Evolutionary conservation across 2,888 invertebrate species (phyloP), one percentile per base, ranked within the genome.

Genomic region (Nasonia oneida): DNA sequence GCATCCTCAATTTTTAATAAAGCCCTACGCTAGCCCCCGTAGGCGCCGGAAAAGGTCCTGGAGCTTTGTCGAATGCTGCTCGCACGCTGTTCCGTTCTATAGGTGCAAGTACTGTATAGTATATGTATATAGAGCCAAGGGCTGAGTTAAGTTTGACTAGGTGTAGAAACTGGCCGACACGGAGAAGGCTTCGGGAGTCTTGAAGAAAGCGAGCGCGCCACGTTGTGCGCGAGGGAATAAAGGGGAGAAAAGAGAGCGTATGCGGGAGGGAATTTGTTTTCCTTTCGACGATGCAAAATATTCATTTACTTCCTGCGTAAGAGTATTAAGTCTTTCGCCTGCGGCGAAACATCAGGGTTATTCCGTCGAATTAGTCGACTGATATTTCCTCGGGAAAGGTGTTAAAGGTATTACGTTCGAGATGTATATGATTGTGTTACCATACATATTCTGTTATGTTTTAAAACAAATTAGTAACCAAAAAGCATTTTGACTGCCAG

Each of bases 1-100:
- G 92, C 92, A 91, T 92, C 91, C 91, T 92, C 92, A 92, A 93
- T 93, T 92, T 93, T 93, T 93, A 92, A 93, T 92, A 92, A 92
- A 92, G 91, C 90, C 88, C 83, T 57, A 70, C 42, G 15, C 67
- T 23, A 29, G 29, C 37, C 73, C 70, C 37, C 42, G 64, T 33
- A 29, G 64, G 23, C 67, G 67, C 71, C 71, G 90, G 89, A 87
- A 88, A 87, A 90, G 89, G 89, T 29, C 47, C 89, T 87, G 89
- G 89, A 89, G 89, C 90, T 92, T 92, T 92, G 91, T 91, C 90
- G 90, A 90, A 91, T 88, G 90, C 89, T 89, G 64, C 53, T n/a
- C 57, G 57, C n/a, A 57, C 74, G 67, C 14, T 85, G 64, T 84
- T 23, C 18, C 33, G 57, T 12, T 78, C 33, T 71, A 74, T 67